phyloP scores from a whole-genome alignment of 2,888 invertebrate species.

The Byasa hedistus region DNA sequence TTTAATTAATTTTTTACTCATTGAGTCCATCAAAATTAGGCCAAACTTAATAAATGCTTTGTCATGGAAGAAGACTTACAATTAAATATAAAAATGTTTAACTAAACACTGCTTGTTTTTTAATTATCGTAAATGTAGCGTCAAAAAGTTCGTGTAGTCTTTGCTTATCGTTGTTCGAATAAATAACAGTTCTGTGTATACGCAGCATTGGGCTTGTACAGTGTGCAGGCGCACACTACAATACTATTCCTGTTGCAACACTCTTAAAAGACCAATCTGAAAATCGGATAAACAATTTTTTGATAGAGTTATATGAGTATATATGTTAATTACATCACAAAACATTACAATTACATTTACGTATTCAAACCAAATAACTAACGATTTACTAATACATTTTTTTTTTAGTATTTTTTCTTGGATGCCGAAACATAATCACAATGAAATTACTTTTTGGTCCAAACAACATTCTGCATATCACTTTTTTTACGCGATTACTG shows the following conservation, averaged over 20 bases:
- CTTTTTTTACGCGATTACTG: background rate
- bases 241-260: slow-evolving; percentile 72
- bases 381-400: background rate
- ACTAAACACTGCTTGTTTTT: slow-evolving; percentile 48
- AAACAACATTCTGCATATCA: slow-evolving; percentile 16
- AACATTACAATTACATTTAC: slow-evolving; percentile 9
- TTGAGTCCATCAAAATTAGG: slow-evolving; percentile 66
- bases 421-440: background rate
- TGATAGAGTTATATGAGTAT: slow-evolving; percentile 18
- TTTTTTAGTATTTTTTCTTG: slow-evolving; percentile 10
- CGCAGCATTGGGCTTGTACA: slow-evolving; percentile 14
- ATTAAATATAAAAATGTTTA: slow-evolving; percentile 56
- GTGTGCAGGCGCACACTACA: slow-evolving; percentile 51
- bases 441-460: slow-evolving; percentile 20
- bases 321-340: background rate
- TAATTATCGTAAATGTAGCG: slow-evolving; percentile 17
- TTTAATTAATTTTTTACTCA: slow-evolving; percentile 37
- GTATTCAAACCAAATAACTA: slow-evolving; percentile 14
- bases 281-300: slow-evolving; percentile 41
- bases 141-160: slow-evolving; percentile 54
- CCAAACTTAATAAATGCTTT: slow-evolving; percentile 73
- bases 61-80: slow-evolving; percentile 70
- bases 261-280: slow-evolving; percentile 80
- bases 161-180: slow-evolving; percentile 69
- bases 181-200: slow-evolving; percentile 39